Percentiles rank a stretch among this genome's conserved stretches.
Conservation (phyloP, 2,888 invertebrate genomes). For the Aquatica leii region DNA sequence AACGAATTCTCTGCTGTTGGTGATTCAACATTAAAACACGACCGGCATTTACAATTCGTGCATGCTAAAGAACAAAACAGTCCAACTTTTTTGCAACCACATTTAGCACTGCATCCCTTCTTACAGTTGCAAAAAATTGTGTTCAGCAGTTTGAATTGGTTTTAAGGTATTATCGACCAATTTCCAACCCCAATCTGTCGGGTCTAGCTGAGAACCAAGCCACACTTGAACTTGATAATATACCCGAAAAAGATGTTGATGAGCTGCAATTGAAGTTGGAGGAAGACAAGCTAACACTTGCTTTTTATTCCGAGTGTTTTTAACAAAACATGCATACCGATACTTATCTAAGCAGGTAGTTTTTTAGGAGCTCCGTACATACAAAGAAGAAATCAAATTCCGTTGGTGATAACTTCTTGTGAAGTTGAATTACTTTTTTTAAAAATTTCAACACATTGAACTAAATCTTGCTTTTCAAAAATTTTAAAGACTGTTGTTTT, state of each 20-base stretch:
- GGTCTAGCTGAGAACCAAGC: constrained; percentile 40
- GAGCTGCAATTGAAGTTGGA: constrained; percentile 41
- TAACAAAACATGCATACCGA: not conserved
- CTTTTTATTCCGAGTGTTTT: not conserved
- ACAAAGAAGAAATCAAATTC: not conserved
- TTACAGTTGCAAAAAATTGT: constrained; percentile 44
- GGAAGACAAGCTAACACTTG: constrained; percentile 34
- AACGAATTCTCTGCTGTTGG: constrained; percentile 19
- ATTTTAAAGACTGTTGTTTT: not conserved
- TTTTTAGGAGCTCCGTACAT: not conserved
- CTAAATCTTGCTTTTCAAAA: not conserved
- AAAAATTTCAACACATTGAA: not conserved
- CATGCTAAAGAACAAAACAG: constrained; percentile 45
- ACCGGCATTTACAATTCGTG: constrained; percentile 43
- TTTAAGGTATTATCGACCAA: constrained; percentile 36
- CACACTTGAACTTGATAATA: constrained; percentile 47
- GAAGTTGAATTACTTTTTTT: not conserved
- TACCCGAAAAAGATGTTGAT: constrained; percentile 47
- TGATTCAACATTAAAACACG: constrained; percentile 42
- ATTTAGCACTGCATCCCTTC: constrained; percentile 43
- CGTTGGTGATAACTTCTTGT: not conserved
- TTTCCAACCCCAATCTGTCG: constrained; percentile 47
- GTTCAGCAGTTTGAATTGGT: constrained; percentile 41
- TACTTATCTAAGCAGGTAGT: too few relatives aligned
- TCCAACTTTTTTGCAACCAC: constrained; percentile 46